These are phyloP conservation scores for Dromas ardeola DNA, from an alignment of 2,113 vertebrate genomes.

Conservation along the genomic window DNA sequence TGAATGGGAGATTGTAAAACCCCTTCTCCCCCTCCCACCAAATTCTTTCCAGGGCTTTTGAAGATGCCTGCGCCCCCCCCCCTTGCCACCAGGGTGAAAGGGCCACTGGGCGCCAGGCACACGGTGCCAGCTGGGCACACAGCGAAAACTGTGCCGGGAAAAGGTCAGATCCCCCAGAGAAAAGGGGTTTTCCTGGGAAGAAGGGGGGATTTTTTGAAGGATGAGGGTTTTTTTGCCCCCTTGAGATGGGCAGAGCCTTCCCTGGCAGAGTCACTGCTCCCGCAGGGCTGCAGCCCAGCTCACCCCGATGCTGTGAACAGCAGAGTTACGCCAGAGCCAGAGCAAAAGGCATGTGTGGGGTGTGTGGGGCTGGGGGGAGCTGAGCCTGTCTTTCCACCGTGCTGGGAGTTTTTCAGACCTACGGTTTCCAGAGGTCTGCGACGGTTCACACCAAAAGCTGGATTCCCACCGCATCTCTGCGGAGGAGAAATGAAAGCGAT, in stretches of 20 bases:
- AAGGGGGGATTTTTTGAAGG: background rate
- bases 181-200: background rate
- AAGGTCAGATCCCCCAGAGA: background rate
- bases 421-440: background rate
- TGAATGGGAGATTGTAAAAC: constrained; percentile 72
- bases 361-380: fast-evolving
- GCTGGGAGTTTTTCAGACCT: background rate
- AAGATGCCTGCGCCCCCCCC: constrained; percentile 39
- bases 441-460: background rate
- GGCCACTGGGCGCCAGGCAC: background rate
- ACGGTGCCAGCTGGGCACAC: background rate
- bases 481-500: constrained; percentile 18
- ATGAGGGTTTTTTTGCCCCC: background rate
- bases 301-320: fast-evolving
- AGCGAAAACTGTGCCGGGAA: background rate
- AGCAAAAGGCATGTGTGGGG: background rate
- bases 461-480: background rate
- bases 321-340: fast-evolving
- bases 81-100: background rate
- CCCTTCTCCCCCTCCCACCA: constrained; percentile 44
- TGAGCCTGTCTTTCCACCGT: fast-evolving
- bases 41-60: constrained; percentile 66
- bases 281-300: background rate
- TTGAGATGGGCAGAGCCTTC: background rate
- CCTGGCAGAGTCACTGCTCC: fast-evolving